Evolutionary conservation across 2,888 invertebrate genomes (phyloP), one percentile per base, ranked within the genome.

Genomic region (Ctenicera cuprea): DNA sequence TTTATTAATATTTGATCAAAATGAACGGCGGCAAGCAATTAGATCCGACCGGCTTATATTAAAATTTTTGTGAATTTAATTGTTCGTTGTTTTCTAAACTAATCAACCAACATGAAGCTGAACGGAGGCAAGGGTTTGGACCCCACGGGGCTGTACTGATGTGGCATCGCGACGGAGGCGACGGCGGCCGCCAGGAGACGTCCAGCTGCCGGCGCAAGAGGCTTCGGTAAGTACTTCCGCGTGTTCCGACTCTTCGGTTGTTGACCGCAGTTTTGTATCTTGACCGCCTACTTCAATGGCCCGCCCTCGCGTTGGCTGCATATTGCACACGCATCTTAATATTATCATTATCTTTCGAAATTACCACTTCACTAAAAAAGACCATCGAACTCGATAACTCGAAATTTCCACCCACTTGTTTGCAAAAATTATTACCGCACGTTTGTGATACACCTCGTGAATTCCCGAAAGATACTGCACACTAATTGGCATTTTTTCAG

Each of bases 191-290:
- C 78, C 85, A 84, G 76, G 87, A 87, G 82, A 87, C 87, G 77
- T 87, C 87, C 79, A 87, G 87, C 82, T 85, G 87, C 80, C 84
- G 87, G 78, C 84, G 87, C 78, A 86, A 86, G 83, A 86, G 87
- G 85, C 85, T 85, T 80, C 81, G 85, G 86, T 87, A 81, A 86
- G 87, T 86, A 78, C 73, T 77, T 76, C 76, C 76, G 75, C 69
- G 66, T 75, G 73, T 76, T 74, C 77, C 76, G 71, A 71, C 73
- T 71, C 74, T 75, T 71, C 82, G 85, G 84, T 84, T 83, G 78
- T 84, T 83, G 84, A 84, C 83, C 84, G 77, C 76, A 78, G 79
- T 82, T 33, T 82, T 82, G 79, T 80, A 81, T 81, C 80, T 78
- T 78, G 77, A 80, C 80, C 84, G 82, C 84, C 83, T 82, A 83